Conservation (phyloP, 2,888 invertebrate species). For the Cyaniris semiargus region DNA sequence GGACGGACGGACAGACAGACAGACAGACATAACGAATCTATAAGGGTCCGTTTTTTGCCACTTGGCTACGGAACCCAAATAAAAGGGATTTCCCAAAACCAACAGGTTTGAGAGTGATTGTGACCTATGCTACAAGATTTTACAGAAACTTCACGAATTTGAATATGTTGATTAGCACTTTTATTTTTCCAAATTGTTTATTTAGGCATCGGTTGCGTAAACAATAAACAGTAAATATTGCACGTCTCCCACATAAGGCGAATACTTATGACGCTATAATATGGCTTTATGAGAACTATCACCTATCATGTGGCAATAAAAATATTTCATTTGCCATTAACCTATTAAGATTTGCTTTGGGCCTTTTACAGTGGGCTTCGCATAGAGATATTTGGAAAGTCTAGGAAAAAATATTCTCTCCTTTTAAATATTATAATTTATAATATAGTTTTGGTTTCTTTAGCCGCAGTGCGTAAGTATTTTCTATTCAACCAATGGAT, state of each 20-base stretch:
- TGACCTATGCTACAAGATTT: background rate
- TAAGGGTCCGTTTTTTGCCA: no score
- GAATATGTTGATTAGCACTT: background rate
- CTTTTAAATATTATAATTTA: no score
- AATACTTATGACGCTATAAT: conserved; percentile 5
- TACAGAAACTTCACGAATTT: no score
- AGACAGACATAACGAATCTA: no score
- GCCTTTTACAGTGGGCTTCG: background rate
- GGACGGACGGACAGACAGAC: no score
- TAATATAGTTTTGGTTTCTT: no score
- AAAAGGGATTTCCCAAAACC: background rate
- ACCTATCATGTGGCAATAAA: conserved; percentile 2
- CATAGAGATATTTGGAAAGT: background rate
- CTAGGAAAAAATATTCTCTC: background rate
- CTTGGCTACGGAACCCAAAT: no score
- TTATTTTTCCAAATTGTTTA: background rate
- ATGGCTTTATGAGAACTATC: background rate
- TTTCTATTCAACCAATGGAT: background rate
- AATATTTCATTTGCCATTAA: background rate
- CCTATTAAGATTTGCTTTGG: background rate
- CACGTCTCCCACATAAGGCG: conserved; percentile 1
- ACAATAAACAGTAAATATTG: background rate
- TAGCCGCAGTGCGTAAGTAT: no score
- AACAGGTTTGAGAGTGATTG: background rate
- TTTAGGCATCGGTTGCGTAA: conserved; percentile 4